These are phyloP conservation scores for Romanogobio albipinnatus DNA, from an alignment of 2,113 vertebrate genomes.

Conservation along the genomic window DNA sequence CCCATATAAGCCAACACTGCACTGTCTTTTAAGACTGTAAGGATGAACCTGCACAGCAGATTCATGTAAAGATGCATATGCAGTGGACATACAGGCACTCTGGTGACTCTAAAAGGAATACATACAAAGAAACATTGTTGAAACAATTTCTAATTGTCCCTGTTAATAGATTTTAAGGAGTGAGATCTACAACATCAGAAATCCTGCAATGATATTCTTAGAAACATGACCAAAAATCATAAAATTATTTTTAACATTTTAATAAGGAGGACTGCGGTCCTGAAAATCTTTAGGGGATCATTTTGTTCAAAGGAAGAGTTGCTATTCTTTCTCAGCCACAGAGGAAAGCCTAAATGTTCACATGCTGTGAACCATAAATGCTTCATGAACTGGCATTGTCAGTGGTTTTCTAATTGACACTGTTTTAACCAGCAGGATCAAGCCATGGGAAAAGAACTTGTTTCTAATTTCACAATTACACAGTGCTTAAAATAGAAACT, in stretches of 20 bases:
- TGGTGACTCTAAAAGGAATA: background rate
- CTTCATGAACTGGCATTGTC: background rate
- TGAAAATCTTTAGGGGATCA: background rate
- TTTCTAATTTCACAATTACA: conserved; percentile 43
- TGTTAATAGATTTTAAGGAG: background rate
- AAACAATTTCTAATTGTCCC: background rate
- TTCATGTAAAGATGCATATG: background rate
- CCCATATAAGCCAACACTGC: background rate
- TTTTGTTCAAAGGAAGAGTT: background rate
- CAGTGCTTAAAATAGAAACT: conserved; percentile 47
- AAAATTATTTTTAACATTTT: background rate
- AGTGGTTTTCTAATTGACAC: conserved; percentile 20
- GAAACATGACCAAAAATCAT: background rate
- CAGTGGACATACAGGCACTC: background rate
- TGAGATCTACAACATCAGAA: background rate
- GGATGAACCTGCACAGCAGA: background rate
- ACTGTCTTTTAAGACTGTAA: conserved; percentile 8
- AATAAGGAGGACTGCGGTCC: background rate
- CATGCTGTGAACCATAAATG: background rate
- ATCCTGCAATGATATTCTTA: background rate
- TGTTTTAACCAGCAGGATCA: conserved; percentile 11
- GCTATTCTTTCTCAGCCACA: conserved; percentile 9
- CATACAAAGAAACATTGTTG: background rate
- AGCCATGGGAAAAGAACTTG: conserved; percentile 15
- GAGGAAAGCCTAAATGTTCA: background rate